Percentiles rank a stretch among this genome's conserved stretches.
These are phyloP conservation scores for Salticus scenicus DNA, from an alignment of 2,888 invertebrate genomes.

Conservation along the genomic window DNA sequence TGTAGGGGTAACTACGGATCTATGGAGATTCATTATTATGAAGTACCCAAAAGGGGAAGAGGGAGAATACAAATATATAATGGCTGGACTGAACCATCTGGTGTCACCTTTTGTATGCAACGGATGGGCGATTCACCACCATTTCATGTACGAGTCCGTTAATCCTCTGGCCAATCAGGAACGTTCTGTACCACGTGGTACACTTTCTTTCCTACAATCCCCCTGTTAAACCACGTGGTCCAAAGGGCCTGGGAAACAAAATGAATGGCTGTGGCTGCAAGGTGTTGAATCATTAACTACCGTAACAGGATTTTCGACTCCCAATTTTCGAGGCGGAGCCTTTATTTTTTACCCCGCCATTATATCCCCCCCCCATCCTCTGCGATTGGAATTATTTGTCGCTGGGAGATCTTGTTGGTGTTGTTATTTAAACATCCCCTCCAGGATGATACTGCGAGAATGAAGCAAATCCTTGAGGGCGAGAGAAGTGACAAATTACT, in stretches of 20 bases:
- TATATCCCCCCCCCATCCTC: not conserved
- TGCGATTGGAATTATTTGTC: constrained; percentile 23
- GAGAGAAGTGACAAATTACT: constrained; percentile 12
- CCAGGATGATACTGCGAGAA: constrained; percentile 8
- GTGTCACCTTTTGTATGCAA: no score
- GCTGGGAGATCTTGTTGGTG: constrained; percentile 10
- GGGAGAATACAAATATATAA: no score
- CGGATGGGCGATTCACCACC: constrained; percentile 29
- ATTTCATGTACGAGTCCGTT: constrained; percentile 39
- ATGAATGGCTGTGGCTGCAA: constrained; percentile 66
- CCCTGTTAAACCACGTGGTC: constrained; percentile 51
- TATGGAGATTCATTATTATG: no score
- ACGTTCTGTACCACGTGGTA: constrained; percentile 53
- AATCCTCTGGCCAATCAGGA: constrained; percentile 36
- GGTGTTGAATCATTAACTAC: constrained; percentile 69
- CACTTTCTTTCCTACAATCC: not conserved
- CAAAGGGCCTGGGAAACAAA: constrained; percentile 41
- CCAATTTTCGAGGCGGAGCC: constrained; percentile 52
- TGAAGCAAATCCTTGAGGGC: not conserved
- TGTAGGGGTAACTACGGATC: no score
- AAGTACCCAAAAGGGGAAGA: no score
- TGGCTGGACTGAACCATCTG: no score
- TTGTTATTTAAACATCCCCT: constrained; percentile 29
- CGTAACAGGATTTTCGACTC: constrained; percentile 69
- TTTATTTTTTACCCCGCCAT: constrained; percentile 30